Evolutionary conservation across 92 coral and sea anemone species (phyloP).

Genomic region (Siderastrea siderea): DNA sequence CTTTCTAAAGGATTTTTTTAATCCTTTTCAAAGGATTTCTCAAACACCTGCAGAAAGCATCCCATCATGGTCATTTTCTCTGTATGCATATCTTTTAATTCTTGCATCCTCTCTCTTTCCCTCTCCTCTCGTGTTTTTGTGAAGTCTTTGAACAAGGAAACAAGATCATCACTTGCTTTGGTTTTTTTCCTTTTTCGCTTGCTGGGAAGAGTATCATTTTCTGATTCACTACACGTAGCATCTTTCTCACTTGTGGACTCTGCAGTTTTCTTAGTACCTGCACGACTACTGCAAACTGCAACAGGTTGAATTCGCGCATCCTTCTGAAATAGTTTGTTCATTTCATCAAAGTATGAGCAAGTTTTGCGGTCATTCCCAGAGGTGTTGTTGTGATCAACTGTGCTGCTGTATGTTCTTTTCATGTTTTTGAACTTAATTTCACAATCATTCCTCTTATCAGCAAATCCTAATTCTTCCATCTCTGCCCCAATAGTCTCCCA

Average conservation of each 20-base stretch:
- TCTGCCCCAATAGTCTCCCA: slow-evolving; percentile 62
- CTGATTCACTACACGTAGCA: no score
- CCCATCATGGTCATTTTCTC: slow-evolving; percentile 59
- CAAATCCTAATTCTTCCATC: slow-evolving; percentile 53
- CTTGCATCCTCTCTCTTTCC: slow-evolving; percentile 56
- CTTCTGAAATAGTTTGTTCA: no score
- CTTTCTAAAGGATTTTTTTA: slow-evolving; percentile 32
- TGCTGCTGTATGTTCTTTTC: slow-evolving; percentile 47
- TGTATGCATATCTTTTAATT: slow-evolving; percentile 50
- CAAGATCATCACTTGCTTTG: no score
- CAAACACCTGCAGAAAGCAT: slow-evolving; percentile 58
- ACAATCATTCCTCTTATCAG: slow-evolving; percentile 52
- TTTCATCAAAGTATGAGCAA: no score
- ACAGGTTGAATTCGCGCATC: slow-evolving; percentile 49
- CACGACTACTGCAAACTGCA: slow-evolving; percentile 61
- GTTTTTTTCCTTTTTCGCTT: no score
- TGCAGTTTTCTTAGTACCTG: slow-evolving; percentile 45
- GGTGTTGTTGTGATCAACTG: slow-evolving; percentile 67
- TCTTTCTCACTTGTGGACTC: slow-evolving; percentile 26
- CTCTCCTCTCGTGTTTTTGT: no score
- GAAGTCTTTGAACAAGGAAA: no score
- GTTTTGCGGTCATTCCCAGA: no score
- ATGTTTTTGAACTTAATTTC: slow-evolving; percentile 65
- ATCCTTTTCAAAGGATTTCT: slow-evolving; percentile 49
- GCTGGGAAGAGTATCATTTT: no score